Evolutionary conservation across 2,888 invertebrate genomes (phyloP).

Genomic region (Drosophila koepferae): DNA sequence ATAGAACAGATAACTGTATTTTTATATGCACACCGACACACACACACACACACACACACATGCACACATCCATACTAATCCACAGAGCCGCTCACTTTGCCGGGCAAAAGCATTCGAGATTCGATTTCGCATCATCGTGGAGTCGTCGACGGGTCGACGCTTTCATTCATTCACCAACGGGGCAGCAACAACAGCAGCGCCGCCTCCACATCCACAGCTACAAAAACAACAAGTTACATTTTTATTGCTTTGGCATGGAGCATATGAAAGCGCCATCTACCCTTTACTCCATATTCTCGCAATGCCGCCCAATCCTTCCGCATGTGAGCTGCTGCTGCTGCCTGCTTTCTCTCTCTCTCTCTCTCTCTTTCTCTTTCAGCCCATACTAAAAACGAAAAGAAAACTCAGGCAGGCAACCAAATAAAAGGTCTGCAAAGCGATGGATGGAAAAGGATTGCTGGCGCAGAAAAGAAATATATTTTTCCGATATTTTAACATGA

Average conservation of each 20-base stretch:
- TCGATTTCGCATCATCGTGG: slow-evolving; percentile 72
- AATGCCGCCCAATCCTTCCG: slow-evolving; percentile 47
- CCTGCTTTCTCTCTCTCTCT: slow-evolving; percentile 26
- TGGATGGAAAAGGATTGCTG: slow-evolving; percentile 66
- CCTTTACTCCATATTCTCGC: slow-evolving; percentile 15
- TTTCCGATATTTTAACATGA: slow-evolving; percentile 83
- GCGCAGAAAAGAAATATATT: slow-evolving; percentile 74
- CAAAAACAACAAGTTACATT: slow-evolving; percentile 68
- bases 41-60: slow-evolving; percentile 30
- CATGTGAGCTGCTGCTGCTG: slow-evolving; percentile 31
- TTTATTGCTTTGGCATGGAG: slow-evolving; percentile 77
- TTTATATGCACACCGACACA: slow-evolving; percentile 70
- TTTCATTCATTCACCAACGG: slow-evolving; percentile 68
- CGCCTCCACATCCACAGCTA: slow-evolving; percentile 25
- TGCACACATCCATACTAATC: slow-evolving; percentile 40
- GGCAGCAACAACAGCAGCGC: slow-evolving; percentile 29
- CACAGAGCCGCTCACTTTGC: slow-evolving; percentile 61
- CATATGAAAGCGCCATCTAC: slow-evolving; percentile 68
- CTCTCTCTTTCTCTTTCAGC: slow-evolving; percentile 38
- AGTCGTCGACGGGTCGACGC: slow-evolving; percentile 76
- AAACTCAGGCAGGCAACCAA: slow-evolving; percentile 50
- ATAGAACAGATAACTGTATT: slow-evolving; percentile 81
- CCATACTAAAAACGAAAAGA: slow-evolving; percentile 65
- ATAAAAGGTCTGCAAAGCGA: slow-evolving; percentile 41
- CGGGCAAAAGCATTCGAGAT: slow-evolving; percentile 68